Conservation (phyloP, 92 coral and sea anemone genomes). For the Ricordea florida region DNA sequence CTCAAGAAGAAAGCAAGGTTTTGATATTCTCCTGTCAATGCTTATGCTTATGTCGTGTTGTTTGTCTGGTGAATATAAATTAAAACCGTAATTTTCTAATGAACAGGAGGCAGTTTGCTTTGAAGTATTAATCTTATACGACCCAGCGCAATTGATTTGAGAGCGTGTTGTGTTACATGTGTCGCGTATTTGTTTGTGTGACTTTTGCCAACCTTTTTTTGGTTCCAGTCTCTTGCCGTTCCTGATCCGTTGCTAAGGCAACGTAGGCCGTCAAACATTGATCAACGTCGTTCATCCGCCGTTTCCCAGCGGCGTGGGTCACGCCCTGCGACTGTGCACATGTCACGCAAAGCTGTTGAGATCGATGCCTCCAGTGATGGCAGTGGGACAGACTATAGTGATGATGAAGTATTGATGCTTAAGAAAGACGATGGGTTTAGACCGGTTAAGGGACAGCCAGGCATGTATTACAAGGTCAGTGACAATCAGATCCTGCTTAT, state of each 20-base stretch:
- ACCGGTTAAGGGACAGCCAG: constrained; percentile 98
- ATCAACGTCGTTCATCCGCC: constrained; percentile 75
- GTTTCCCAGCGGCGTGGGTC: constrained; percentile 66
- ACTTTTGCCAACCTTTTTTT: not conserved
- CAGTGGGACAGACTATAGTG: constrained; percentile 96
- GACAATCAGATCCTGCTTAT: not conserved
- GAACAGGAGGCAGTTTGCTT: no score
- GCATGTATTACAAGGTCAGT: constrained; percentile 94
- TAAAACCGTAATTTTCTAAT: no score
- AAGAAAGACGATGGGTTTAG: constrained; percentile 87
- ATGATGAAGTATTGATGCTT: constrained; percentile 92
- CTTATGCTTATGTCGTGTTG: no score
- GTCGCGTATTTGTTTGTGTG: not conserved
- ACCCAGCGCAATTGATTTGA: no score
- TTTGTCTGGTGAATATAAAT: no score
- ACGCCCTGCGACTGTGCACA: constrained; percentile 88
- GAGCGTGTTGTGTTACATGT: no score
- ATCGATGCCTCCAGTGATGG: constrained; percentile 87
- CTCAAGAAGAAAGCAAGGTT: no score
- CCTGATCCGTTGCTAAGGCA: constrained; percentile 63
- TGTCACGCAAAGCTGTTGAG: constrained; percentile 94
- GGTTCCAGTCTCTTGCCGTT: constrained; percentile 67
- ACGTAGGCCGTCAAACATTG: constrained; percentile 67
- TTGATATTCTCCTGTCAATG: no score
- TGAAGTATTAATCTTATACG: no score